These are phyloP conservation scores for Lophura nycthemera DNA, from an alignment of 2,113 vertebrate genomes.

Conservation along the genomic window DNA sequence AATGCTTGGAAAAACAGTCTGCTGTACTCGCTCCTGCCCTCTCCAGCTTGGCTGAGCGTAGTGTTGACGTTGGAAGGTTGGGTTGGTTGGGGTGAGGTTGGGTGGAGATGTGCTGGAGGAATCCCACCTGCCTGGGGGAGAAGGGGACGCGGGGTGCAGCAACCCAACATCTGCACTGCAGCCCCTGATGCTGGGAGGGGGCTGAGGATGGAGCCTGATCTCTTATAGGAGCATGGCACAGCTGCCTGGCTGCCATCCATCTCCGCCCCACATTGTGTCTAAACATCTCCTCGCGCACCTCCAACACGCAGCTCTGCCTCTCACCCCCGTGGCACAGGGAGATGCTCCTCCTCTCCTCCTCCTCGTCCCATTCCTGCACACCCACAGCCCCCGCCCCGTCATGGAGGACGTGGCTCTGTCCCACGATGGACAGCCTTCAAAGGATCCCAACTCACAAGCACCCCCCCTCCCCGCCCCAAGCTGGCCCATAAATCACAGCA, in stretches of 20 bases:
- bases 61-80: neutral
- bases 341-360: neutral
- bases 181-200: neutral
- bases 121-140: neutral
- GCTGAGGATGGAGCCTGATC: accelerated
- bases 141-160: neutral
- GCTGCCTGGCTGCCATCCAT: neutral
- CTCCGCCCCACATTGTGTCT: neutral
- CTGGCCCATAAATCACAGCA: conserved; percentile 60
- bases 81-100: too few species aligned
- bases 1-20: neutral
- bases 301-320: neutral
- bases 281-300: neutral
- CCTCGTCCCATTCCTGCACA: neutral
- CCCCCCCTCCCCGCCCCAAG: conserved; percentile 19
- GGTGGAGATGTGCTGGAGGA: neutral
- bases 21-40: neutral
- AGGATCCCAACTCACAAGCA: conserved; percentile 40
- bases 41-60: neutral
- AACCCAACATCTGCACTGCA: neutral
- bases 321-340: neutral
- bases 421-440: conserved; percentile 26
- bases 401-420: neutral
- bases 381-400: neutral
- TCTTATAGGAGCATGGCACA: neutral